These are phyloP conservation scores for Vultur gryphus DNA, from an alignment of 2,797 vertebrate species.

Conservation along the genomic window DNA sequence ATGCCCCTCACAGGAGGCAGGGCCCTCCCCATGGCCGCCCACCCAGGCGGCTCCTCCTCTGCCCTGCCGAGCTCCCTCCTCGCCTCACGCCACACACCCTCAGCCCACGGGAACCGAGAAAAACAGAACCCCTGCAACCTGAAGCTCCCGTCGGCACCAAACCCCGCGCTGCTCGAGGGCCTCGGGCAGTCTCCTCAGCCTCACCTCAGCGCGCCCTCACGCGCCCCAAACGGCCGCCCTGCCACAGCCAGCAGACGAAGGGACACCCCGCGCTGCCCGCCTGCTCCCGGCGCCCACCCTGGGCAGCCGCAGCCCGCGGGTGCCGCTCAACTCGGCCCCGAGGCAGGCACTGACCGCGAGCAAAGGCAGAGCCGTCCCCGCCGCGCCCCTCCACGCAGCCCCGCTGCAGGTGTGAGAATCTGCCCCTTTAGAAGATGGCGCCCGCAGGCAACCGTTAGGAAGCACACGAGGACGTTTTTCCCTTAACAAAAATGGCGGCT, in stretches of 20 bases:
- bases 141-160: not conserved
- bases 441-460: rapidly evolving
- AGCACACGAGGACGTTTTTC: not conserved
- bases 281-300: not conserved
- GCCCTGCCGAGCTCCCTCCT: too few species aligned
- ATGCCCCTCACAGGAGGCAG: not conserved
- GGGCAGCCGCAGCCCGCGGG: not conserved
- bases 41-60: too few species aligned
- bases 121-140: rapidly evolving
- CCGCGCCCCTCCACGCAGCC: rapidly evolving
- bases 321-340: not conserved
- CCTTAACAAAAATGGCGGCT: conserved; percentile 25
- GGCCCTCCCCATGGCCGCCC: rapidly evolving
- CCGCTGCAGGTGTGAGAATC: not conserved
- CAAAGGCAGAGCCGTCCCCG: rapidly evolving
- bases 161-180: rapidly evolving
- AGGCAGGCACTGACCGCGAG: too few species aligned
- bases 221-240: rapidly evolving
- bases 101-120: rapidly evolving
- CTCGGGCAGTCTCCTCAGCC: rapidly evolving
- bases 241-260: not conserved
- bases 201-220: not conserved
- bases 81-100: not conserved
- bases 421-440: conserved; percentile 38
- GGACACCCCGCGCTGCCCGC: not conserved